Conservation (phyloP, 2,797 vertebrate genomes). For the Carduelis carduelis region DNA sequence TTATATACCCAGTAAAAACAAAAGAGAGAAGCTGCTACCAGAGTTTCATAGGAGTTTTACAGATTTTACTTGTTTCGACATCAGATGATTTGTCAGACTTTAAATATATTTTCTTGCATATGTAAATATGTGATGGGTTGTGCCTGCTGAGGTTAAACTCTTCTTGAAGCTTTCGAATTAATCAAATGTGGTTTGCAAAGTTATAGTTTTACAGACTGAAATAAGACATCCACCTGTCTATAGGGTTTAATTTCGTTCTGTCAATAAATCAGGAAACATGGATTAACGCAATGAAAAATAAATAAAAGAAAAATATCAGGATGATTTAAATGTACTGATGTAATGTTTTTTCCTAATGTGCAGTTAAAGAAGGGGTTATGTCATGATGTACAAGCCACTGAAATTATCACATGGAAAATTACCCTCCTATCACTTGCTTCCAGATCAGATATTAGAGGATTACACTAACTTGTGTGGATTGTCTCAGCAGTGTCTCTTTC, state of each 20-base stretch:
- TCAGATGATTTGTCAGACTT: neutral
- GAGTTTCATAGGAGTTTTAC: neutral
- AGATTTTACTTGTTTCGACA: neutral
- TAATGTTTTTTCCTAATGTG: constrained; percentile 28
- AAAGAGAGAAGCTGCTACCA: neutral
- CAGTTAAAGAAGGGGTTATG: neutral
- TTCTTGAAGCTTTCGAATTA: neutral
- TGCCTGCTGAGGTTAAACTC: neutral
- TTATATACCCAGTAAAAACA: neutral
- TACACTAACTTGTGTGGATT: neutral
- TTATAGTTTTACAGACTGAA: neutral
- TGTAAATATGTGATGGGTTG: neutral
- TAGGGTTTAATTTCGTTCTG: neutral
- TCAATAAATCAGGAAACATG: neutral
- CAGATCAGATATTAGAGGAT: constrained; percentile 45
- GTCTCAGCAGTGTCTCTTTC: neutral
- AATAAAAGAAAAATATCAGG: neutral
- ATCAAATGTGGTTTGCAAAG: neutral
- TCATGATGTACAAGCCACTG: neutral
- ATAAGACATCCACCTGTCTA: neutral
- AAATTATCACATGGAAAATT: constrained; percentile 43
- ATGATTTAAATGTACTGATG: constrained; percentile 19
- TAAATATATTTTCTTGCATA: neutral
- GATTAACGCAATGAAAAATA: neutral
- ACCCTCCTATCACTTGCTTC: constrained; percentile 27